phyloP scores from a whole-genome alignment of 92 coral and sea anemone species.

The Paragorgia papillata region DNA sequence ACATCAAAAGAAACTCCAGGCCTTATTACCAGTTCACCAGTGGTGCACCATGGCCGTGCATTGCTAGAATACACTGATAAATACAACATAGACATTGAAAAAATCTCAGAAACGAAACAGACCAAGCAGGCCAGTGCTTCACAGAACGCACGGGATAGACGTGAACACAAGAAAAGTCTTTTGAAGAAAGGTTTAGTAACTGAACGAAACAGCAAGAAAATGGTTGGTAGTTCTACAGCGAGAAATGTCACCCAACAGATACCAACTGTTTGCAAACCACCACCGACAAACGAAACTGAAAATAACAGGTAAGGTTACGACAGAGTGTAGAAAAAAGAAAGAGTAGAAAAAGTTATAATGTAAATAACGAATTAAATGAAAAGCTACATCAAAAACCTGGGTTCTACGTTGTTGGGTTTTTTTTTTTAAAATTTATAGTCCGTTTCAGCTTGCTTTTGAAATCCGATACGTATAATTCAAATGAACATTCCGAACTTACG shows the following conservation, averaged over 20 bases:
- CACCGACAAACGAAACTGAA: slow-evolving; percentile 27
- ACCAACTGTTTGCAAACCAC: slow-evolving; percentile 3
- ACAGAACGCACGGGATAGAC: slow-evolving; percentile 1
- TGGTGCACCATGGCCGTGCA: slow-evolving; percentile 84
- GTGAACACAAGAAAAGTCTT: slow-evolving; percentile 8
- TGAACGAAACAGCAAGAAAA: slow-evolving; percentile 16
- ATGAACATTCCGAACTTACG: too few relatives aligned
- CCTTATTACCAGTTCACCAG: slow-evolving; percentile 61
- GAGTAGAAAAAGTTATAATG: too few relatives aligned
- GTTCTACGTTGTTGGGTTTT: too few relatives aligned
- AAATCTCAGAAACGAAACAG: slow-evolving; percentile 57
- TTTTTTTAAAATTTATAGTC: too few relatives aligned
- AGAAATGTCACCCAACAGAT: slow-evolving; percentile 16
- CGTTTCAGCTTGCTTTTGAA: too few relatives aligned
- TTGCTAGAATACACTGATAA: slow-evolving; percentile 76
- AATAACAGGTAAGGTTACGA: slow-evolving; percentile 36
- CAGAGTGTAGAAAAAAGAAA: too few relatives aligned
- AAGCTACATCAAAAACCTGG: too few relatives aligned
- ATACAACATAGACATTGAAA: slow-evolving; percentile 56
- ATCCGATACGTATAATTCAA: too few relatives aligned
- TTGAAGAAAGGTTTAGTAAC: slow-evolving; percentile 22
- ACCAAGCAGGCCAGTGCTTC: slow-evolving; percentile 19
- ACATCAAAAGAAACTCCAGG: not conserved
- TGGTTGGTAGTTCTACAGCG: not conserved
- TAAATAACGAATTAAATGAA: too few relatives aligned